These are phyloP conservation scores for Urocynchramus pylzowi DNA, from an alignment of 2,113 vertebrate species.

Conservation along the genomic window DNA sequence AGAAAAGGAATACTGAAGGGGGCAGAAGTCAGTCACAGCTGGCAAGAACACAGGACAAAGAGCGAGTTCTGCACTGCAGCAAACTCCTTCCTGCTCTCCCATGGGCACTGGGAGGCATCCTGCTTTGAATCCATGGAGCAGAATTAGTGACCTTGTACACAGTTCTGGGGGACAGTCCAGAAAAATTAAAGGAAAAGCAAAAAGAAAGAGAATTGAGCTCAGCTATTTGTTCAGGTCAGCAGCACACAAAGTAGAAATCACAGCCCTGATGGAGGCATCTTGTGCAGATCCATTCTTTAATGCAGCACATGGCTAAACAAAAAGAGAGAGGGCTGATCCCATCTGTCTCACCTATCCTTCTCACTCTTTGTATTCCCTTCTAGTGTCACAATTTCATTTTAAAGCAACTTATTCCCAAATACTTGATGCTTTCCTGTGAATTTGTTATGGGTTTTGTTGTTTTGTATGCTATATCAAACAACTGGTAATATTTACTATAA, in stretches of 20 bases:
- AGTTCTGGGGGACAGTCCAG: neutral
- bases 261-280: neutral
- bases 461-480: neutral
- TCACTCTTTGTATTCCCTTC: neutral
- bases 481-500: neutral
- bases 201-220: neutral
- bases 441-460: neutral
- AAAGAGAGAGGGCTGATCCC: neutral
- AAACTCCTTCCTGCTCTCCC: neutral
- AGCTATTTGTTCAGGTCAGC: constrained; percentile 27
- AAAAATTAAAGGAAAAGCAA: constrained; percentile 14
- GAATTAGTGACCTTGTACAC: neutral
- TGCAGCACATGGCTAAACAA: neutral
- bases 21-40: constrained; percentile 21
- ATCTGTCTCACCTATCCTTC: neutral
- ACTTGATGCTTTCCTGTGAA: neutral
- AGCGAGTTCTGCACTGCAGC: neutral
- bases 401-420: neutral
- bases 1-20: neutral
- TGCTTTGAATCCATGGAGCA: neutral
- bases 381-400: neutral
- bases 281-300: neutral
- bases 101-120: neutral
- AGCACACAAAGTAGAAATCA: neutral
- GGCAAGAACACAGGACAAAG: neutral